Evolutionary conservation across 2,888 invertebrate species (phyloP).

Genomic region (Eremobia ochroleuca): DNA sequence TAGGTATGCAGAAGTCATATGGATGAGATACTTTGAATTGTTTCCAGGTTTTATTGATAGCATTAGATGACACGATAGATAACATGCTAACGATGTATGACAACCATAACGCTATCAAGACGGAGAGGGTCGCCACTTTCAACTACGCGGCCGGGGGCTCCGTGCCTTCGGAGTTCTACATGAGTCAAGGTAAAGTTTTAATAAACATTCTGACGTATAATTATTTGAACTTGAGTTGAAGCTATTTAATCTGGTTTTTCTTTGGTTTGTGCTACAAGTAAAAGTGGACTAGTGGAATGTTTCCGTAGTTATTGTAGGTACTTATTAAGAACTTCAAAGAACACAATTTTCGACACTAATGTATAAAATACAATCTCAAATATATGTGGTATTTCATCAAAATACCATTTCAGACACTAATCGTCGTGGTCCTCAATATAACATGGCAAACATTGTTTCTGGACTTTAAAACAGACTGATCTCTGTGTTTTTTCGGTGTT

Average conservation of each 20-base stretch:
- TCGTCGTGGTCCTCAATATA: too few species aligned
- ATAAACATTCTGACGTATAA: neutral
- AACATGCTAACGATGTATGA: constrained; percentile 89
- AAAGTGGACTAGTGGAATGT: neutral
- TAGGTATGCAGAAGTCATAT: too few species aligned
- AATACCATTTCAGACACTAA: neutral
- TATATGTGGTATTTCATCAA: neutral
- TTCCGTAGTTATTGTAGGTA: neutral
- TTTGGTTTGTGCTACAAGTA: neutral
- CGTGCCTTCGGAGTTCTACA: constrained; percentile 85
- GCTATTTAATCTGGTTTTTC: neutral
- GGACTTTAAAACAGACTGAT: neutral
- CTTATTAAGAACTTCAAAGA: neutral
- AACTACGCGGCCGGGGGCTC: constrained; percentile 81
- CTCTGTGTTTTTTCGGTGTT: neutral
- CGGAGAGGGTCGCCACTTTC: constrained; percentile 83
- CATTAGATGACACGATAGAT: constrained; percentile 86
- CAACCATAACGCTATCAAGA: constrained; percentile 86
- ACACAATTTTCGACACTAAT: neutral
- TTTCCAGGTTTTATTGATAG: constrained; percentile 84
- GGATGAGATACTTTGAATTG: neutral
- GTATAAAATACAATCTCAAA: neutral
- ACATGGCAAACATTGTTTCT: too few species aligned
- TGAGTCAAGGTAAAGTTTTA: constrained; percentile 83
- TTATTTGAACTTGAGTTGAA: neutral